Conservation (phyloP, 2,113 vertebrate species). For the Oophaga pumilio region DNA sequence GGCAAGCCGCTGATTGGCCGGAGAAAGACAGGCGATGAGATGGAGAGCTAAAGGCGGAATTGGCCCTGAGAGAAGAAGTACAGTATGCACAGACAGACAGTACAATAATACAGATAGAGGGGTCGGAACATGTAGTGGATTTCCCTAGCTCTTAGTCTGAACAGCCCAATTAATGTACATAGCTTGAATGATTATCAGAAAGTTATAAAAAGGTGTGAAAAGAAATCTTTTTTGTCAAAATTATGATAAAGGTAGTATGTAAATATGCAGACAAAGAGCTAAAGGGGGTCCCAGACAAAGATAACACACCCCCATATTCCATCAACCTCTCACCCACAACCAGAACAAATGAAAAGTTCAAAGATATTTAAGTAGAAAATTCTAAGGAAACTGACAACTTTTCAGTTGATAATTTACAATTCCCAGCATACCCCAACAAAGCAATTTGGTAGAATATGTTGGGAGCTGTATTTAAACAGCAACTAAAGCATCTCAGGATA, state of each 20-base stretch:
- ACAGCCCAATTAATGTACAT: constrained; percentile 5
- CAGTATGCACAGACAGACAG: constrained; percentile 58
- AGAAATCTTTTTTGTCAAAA: not conserved
- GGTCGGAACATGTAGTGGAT: constrained; percentile 33
- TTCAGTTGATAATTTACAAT: not conserved
- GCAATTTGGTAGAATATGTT: not conserved
- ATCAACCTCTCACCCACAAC: constrained; percentile 27
- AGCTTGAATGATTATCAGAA: not conserved
- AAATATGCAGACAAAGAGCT: constrained; percentile 35
- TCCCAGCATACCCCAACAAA: not conserved
- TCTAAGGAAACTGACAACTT: not conserved
- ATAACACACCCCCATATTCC: constrained; percentile 18
- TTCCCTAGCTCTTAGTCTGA: constrained; percentile 36
- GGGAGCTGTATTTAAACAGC: not conserved
- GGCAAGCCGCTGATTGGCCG: constrained; percentile 55
- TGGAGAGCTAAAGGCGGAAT: constrained; percentile 55
- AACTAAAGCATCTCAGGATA: not conserved
- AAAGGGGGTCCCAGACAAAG: constrained; percentile 18
- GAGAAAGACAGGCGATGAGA: constrained; percentile 56
- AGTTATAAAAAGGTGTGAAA: not conserved
- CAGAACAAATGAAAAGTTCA: constrained; percentile 5
- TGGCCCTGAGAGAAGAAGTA: constrained; percentile 58
- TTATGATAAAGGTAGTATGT: not conserved
- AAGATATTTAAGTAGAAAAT: not conserved
- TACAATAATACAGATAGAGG: constrained; percentile 51